Base-by-base conservation (phyloP, 2,888 invertebrate genomes). In the Apodemia duryi region DNA sequence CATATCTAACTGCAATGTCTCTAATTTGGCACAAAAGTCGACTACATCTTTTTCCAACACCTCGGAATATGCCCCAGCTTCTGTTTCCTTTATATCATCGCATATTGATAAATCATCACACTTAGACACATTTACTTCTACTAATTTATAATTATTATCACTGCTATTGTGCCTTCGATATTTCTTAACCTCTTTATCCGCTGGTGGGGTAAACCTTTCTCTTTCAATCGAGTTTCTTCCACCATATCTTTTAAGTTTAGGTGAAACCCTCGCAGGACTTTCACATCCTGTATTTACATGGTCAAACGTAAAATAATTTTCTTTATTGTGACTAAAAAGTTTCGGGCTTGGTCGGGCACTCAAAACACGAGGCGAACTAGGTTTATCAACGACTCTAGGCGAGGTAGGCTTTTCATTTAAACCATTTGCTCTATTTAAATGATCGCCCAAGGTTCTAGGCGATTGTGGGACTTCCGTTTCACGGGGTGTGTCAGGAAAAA, bases 261-360 rank as follows among this genome's bases (percentile, higher is more conserved):
- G 81, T 0, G 84, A 83, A 29, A 82, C 70, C 70, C 79, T 81
- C 0, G 79, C 68, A 0, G 72, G 68, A 32, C 75, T 77, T 10
- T 85, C 88, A 66, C 84, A 82, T 5, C 70, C 74, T 9, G 76
- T 69, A 41, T 74, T 73, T 0, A 79, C 79, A 52, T 80, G 83
- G 60, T 91, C 91, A 68, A 91, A 91, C 0, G 86, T 90, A 61
- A 91, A 91, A 69, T 88, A 91, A 69, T 91, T 91, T 66, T 91
- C 91, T 70, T 91, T 91, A 70, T 91, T 91, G 64, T 78, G 82
- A 72, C 83, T 88, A 67, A 84, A 81, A 6, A 91, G 77, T 80
- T 90, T 91, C 4, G 91, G 91, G 70, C 91, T 91, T 7, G 88
- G 85, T 72, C 80, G 79, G 11, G 80, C 84, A 70, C 84, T 83